These are phyloP conservation scores for Peromyscus leucopus DNA, from an alignment of 2,113 vertebrate genomes.

Conservation along the genomic window DNA sequence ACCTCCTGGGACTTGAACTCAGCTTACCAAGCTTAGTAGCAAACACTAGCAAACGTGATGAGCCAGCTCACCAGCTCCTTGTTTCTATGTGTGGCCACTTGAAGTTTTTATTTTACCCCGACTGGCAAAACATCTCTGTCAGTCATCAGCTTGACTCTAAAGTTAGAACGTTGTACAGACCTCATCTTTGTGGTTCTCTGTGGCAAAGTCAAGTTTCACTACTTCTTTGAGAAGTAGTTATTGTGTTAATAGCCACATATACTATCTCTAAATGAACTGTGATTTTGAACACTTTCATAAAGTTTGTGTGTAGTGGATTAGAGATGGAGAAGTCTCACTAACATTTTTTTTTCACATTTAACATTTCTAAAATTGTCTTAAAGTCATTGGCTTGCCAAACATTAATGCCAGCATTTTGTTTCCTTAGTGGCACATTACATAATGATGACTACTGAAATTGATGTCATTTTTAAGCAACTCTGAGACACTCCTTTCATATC, in stretches of 20 bases:
- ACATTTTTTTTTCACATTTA: background rate
- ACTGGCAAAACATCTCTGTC: slow-evolving; percentile 32
- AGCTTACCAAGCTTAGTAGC: background rate
- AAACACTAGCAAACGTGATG: no score
- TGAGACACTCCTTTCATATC: background rate
- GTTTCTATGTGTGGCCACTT: background rate
- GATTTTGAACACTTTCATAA: slow-evolving; percentile 40
- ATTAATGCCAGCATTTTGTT: slow-evolving; percentile 48
- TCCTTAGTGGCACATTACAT: slow-evolving; percentile 28
- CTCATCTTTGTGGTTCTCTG: slow-evolving; percentile 61
- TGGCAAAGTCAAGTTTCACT: slow-evolving; percentile 55
- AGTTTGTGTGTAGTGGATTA: background rate
- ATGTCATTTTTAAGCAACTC: slow-evolving; percentile 33
- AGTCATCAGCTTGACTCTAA: slow-evolving; percentile 45
- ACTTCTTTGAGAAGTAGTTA: slow-evolving; percentile 60
- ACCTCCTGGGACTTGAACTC: background rate
- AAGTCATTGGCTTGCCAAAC: slow-evolving; percentile 27
- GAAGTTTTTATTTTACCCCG: slow-evolving; percentile 36
- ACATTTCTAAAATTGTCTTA: slow-evolving; percentile 60
- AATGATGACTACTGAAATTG: slow-evolving; percentile 11
- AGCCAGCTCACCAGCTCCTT: background rate
- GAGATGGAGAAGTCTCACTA: background rate
- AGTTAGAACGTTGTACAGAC: slow-evolving; percentile 57
- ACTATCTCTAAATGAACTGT: slow-evolving; percentile 35
- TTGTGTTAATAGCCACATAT: slow-evolving; percentile 52